phyloP scores from a whole-genome alignment of 2,888 invertebrate genomes.

The Pseudolycoriella hygida region DNA sequence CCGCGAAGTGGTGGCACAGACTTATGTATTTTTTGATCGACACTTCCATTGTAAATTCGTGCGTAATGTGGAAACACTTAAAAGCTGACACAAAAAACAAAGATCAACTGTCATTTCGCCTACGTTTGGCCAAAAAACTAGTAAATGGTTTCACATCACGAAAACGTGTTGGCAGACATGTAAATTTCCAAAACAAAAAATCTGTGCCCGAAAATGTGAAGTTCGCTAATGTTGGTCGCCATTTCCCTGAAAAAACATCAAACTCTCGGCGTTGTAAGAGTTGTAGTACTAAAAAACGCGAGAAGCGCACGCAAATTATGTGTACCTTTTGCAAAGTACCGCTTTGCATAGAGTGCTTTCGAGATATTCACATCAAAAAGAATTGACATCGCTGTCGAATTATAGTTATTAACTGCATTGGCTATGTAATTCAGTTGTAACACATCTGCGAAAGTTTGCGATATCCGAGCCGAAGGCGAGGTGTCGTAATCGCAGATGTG shows the following conservation, averaged over 20 bases:
- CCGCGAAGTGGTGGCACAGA: not conserved
- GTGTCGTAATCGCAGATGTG: too few species aligned
- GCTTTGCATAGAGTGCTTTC: too few species aligned
- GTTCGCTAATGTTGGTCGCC: not conserved
- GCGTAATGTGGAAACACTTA: not conserved
- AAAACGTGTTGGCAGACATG: not conserved
- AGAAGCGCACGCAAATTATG: not conserved
- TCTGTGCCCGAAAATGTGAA: not conserved
- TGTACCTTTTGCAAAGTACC: too few species aligned
- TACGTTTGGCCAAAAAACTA: not conserved
- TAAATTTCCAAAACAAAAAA: not conserved
- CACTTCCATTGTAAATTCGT: not conserved
- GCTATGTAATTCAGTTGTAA: too few species aligned
- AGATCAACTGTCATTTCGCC: not conserved
- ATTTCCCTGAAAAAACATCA: not conserved
- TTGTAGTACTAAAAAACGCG: not conserved
- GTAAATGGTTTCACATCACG: not conserved
- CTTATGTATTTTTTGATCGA: not conserved
- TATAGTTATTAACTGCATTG: too few species aligned
- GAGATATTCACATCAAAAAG: too few species aligned
- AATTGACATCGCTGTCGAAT: too few species aligned
- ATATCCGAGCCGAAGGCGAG: too few species aligned
- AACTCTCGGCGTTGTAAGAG: not conserved
- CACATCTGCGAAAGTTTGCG: too few species aligned
- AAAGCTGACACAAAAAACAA: not conserved